phyloP scores from a whole-genome alignment of 2,888 invertebrate genomes.

The Volucella inflata region DNA sequence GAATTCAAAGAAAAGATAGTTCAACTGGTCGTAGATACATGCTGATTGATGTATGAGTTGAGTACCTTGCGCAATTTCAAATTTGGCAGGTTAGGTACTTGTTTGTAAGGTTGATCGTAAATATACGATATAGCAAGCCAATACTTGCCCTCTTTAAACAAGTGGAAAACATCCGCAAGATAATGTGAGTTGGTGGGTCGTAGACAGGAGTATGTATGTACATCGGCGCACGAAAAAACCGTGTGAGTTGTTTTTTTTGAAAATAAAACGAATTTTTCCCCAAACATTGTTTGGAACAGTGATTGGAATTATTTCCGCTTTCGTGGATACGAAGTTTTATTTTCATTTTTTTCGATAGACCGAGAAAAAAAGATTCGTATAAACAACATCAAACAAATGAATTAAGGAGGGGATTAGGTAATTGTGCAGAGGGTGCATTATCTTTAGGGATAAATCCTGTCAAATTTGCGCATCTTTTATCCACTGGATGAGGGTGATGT shows the following conservation, averaged over 20 bases:
- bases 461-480: conserved; percentile 33
- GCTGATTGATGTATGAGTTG: background rate
- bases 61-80: background rate
- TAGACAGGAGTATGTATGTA: conserved; percentile 5
- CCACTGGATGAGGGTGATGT: no score
- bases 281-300: conserved; percentile 12
- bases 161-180: background rate
- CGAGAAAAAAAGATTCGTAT: conserved; percentile 1
- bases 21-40: no score
- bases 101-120: no score
- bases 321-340: conserved; percentile 16
- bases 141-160: background rate
- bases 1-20: conserved; percentile 25
- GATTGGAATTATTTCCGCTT: conserved; percentile 57
- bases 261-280: background rate
- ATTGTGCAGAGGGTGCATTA: conserved; percentile 39
- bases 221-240: conserved; percentile 23
- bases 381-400: conserved; percentile 54
- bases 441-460: conserved; percentile 25
- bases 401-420: conserved; percentile 26
- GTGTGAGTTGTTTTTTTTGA: conserved; percentile 14
- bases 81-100: no score
- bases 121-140: background rate
- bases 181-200: background rate
- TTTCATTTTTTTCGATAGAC: background rate